Base-by-base conservation (phyloP, 2,113 vertebrate species). In the Leucosticte australis region DNA sequence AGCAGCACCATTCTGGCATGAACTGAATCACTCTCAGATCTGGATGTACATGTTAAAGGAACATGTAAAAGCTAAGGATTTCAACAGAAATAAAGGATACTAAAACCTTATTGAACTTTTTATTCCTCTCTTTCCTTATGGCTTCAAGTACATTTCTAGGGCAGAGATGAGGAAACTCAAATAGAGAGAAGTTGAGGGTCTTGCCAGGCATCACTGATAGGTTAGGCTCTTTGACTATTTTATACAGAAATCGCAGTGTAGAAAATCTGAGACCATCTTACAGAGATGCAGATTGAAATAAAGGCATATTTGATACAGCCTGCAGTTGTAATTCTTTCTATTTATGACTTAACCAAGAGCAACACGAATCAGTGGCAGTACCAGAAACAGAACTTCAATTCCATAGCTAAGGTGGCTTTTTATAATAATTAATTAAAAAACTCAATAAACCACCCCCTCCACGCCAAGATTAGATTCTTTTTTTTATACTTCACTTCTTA, bases 361-460 rank as follows among this genome's bases (percentile, higher is more conserved):
- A 76, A 20, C 14, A 17, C 1, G 0, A 67, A 27, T 67, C 50
- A 85, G 24, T 44, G 37, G 24, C 20, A 68, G 57, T 55, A 28
- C 37, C 63, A 90, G 67, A 68, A 95, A 59, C 5, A 83, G 39
- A 91, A 47, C 33, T 64, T 75, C 37, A 89, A 2, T 20, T 64
- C n/a, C 81, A 53, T 31, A 33, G 4, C 18, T 79, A 53, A 65
- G 10, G 21, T 41, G 27, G 8, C 7, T 89, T 28, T 81, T 83
- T 14, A 55, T 63, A 75, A 55, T 49, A 77, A 60, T 30, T 47
- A 22, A 41, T 75, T 30, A 4, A 3, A 28, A 65, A 85, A 71
- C 23, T 1, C 0, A 13, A 39, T 39, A 60, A 42, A 65, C 13
- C 15, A 23, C 6, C 1, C 5, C 2, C 6, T 21, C 18, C 0